phyloP scores from a whole-genome alignment of 2,113 vertebrate species.

The Casuarius casuarius region DNA sequence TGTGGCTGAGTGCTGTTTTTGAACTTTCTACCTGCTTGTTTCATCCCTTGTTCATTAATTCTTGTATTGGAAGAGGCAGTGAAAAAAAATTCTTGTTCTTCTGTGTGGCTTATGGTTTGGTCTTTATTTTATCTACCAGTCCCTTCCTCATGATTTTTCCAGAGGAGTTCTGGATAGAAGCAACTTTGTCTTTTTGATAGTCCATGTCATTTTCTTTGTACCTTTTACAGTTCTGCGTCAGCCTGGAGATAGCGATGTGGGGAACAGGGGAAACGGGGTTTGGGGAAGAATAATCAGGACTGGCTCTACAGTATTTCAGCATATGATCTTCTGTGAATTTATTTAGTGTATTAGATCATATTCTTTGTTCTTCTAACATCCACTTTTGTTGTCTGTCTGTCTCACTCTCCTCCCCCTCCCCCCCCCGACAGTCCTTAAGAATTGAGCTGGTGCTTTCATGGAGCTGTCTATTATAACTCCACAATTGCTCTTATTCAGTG shows the following conservation, averaged over 20 bases:
- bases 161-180: not conserved
- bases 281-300: not conserved
- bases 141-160: not conserved
- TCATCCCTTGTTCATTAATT: not conserved
- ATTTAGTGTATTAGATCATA: not conserved
- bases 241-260: not conserved
- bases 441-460: not conserved
- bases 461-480: not conserved
- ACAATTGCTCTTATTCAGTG: not conserved
- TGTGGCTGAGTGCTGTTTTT: slow-evolving; percentile 26
- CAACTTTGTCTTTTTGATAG: not conserved
- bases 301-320: not conserved
- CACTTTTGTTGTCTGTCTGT: not conserved
- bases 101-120: not conserved
- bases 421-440: not conserved
- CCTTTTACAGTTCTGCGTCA: not conserved
- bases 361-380: not conserved
- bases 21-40: slow-evolving; percentile 13
- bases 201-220: not conserved
- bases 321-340: not conserved
- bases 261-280: not conserved
- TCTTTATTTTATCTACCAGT: not conserved
- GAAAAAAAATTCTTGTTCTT: not conserved
- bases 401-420: too few species aligned
- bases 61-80: not conserved